Base-by-base conservation (phyloP, 2,113 vertebrate species). In the Kobus ellipsiprymnus region DNA sequence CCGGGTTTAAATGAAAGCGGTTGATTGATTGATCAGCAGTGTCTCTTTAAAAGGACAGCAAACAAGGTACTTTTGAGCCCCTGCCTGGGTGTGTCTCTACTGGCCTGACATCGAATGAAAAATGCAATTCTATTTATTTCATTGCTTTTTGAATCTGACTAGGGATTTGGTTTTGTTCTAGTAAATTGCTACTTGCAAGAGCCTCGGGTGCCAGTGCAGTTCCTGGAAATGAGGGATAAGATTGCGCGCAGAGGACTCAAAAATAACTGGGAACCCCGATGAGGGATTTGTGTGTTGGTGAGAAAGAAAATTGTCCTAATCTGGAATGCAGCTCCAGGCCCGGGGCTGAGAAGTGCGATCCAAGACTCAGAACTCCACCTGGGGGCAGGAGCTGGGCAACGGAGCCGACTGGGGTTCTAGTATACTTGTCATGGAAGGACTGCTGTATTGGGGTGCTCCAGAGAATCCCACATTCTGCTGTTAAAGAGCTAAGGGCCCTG, bases 141-240 rank as follows among this genome's bases (percentile, higher is more conserved):
- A 83, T 90, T 87, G 97, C 89, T 97, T 91, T 96, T 81, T 71
- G 40, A 87, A 95, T 94, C 86, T 44, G 83, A 95, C 96, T 77
- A 64, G 97, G 93, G 97, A 93, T 94, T 97, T 84, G 78, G 62
- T 90, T 97, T 97, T 94, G 93, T 98, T 96, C 94, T 97, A 97
- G 97, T 87, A 96, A 98, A 97, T 97, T 94, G 86, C 55, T 57
- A n/a, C 93, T 96, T 94, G 88, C 86, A 89, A 94, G 91, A 95
- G 50, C 83, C 91, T 93, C 21, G 0, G 77, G 89, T 95, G 95
- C 88, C 97, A 91, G 15, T 78, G 89, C 86, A 40, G 50, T 96
- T 98, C 97, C 95, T 96, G 95, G 94, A 97, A 97, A 89, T n/a
- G 83, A 96, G 54, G 97, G 93, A 93, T 92, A 95, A 96, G 95